A percentile compares a stretch with the other conserved stretches of the same genome.
phyloP scores from a whole-genome alignment of 2,797 vertebrate species.

The Microctenopoma lineatum region DNA sequence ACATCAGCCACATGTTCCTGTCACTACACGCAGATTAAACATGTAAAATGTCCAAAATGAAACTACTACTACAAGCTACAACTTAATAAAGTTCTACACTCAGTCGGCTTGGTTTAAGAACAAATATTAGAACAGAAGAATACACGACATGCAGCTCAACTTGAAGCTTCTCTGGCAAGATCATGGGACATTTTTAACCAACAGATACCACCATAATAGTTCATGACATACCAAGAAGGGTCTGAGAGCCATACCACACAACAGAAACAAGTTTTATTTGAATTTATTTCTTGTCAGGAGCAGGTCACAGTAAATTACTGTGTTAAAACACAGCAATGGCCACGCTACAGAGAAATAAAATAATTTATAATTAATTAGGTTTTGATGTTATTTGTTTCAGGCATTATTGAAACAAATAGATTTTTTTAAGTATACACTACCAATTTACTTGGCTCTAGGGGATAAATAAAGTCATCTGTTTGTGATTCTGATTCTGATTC shows the following conservation, averaged over 20 bases:
- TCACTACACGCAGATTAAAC: background rate
- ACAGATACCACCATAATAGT: conserved; percentile 44
- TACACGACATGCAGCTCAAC: conserved; percentile 9
- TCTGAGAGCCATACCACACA: conserved; percentile 31
- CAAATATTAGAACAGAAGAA: conserved; percentile 7
- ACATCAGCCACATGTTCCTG: background rate
- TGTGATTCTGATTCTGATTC: too few relatives aligned
- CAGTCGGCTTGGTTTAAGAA: conserved; percentile 21
- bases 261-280: conserved; percentile 53
- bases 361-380: too few relatives aligned
- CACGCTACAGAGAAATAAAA: conserved; percentile 30
- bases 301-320: conserved; percentile 31
- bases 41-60: conserved; percentile 8
- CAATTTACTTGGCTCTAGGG: too few relatives aligned
- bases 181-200: conserved; percentile 36
- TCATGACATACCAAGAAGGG: conserved; percentile 34
- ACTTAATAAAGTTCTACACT: conserved; percentile 1
- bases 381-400: too few relatives aligned
- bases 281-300: conserved; percentile 34
- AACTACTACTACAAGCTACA: background rate
- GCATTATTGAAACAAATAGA: background rate
- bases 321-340: conserved; percentile 14
- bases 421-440: too few relatives aligned
- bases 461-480: too few relatives aligned
- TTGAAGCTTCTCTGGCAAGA: conserved; percentile 24